Base-by-base conservation (phyloP, 2,888 invertebrate species). In the Tinea pellionella region DNA sequence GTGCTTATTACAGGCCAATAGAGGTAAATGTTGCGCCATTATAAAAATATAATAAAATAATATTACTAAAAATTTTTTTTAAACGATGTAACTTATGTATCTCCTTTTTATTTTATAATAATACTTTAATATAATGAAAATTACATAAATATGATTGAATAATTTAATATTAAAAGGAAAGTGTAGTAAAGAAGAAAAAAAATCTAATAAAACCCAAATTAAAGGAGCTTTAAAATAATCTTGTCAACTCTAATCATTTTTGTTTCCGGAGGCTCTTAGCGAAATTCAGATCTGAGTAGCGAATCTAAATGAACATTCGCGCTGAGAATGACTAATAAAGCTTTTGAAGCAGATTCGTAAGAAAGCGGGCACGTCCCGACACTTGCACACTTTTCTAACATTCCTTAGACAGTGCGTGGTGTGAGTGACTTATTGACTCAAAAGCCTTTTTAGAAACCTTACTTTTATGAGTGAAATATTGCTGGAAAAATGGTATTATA, bases 291-390 rank as follows among this genome's bases (percentile, higher is more conserved):
- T 55, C 55, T 73, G 68, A 42, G 59, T 61, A 18, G 68, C 75
- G 81, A 81, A 82, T 85, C 80, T 78, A 75, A 82, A 81, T 79
- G 70, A 82, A 77, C 71, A 69, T 67, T 71, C 71, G 76, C 73
- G 69, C 61, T 63, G 65, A 67, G 81, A 78, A 78, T 82, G 70
- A 59, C 73, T 78, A 61, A 78, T 73, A 32, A 68, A 69, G 64
- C 63, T 74, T 68, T 69, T 73, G 71, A 74, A 66, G 68, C 69
- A 70, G 67, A 67, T 67, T 67, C 64, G 66, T 64, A 62, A 71
- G 70, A 80, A 73, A 63, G 78, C 66, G 72, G 66, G 65, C 81
- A 80, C 81, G 80, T 80, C 67, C 66, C 18, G 62, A 47, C 41
- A 61, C 65, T 65, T 66, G 70, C 71, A 68, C 71, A 74, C 81